Evolutionary conservation across 2,888 invertebrate species (phyloP), one percentile per base, ranked within the genome.

Genomic region (Clostera curtula): DNA sequence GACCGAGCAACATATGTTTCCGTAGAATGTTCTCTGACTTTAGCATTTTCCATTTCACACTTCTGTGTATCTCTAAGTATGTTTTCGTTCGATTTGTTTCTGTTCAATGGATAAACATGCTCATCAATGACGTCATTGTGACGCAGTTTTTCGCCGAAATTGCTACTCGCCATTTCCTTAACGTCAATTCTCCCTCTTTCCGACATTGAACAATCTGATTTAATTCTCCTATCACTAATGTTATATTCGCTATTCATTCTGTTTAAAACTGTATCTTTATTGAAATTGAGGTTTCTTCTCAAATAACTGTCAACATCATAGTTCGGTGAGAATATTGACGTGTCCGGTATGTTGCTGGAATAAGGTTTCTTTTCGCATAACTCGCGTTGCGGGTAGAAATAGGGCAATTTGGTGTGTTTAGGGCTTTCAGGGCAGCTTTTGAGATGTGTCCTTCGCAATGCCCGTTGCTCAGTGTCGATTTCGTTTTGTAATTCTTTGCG

Each of bases 401-500:
- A 64, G 1, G 75, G 68, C 40, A 68, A 58, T 53, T 74, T 75
- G 4, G 72, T 56, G 39, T 54, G 57, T 37, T 54, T 54, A 35
- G 74, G 74, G 40, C 62, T 70, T 18, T 49, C 48, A 0, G 74
- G 57, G 0, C 59, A 59, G 31, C 42, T 33, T 0, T 2, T 53
- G 55, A 0, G 58, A 35, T 1, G 27, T 19, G 1, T 57, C 43
- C 68, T 53, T 0, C 60, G 22, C 1, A 70, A 34, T 5, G 62
- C 57, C 5, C 61, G 44, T 12, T 72, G 59, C 36, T 83, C 77
- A 0, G 50, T 36, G 27, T 85, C 73, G 26, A 85, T 80, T 12
- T 86, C 83, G 19, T 68, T 67, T 34, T 86, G 85, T 8, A 87
- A 53, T 3, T 79, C 74, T 15, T 71, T 69, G 36, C 85, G 76